phyloP scores from a whole-genome alignment of 2,113 vertebrate genomes.

The Myiopsitta monachus region DNA sequence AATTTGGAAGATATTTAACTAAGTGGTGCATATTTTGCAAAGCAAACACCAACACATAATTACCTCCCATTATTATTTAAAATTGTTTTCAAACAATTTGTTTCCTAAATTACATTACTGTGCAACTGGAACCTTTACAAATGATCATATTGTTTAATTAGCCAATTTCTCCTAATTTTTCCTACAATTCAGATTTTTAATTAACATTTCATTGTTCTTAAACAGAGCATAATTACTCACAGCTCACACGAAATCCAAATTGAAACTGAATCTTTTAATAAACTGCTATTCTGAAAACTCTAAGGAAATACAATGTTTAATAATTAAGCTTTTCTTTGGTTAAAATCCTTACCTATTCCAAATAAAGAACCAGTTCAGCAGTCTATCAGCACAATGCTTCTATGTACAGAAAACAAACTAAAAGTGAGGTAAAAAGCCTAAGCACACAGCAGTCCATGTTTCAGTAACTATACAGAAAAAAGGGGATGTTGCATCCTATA shows the following conservation, averaged over 20 bases:
- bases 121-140: slow-evolving; percentile 58
- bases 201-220: slow-evolving; percentile 70
- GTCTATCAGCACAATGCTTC: not conserved
- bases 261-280: slow-evolving; percentile 56
- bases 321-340: slow-evolving; percentile 44
- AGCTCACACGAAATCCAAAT: slow-evolving; percentile 42
- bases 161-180: slow-evolving; percentile 44
- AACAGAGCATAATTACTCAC: slow-evolving; percentile 21
- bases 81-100: slow-evolving; percentile 47
- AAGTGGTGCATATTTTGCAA: not conserved
- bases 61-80: slow-evolving; percentile 55
- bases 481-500: rapidly evolving
- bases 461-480: not conserved
- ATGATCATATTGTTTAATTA: slow-evolving; percentile 65
- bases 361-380: slow-evolving; percentile 25
- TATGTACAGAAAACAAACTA: not conserved
- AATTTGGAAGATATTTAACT: not conserved
- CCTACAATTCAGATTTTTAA: slow-evolving; percentile 54
- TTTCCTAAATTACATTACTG: slow-evolving; percentile 61
- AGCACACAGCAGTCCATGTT: not conserved
- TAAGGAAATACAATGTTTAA: slow-evolving; percentile 46
- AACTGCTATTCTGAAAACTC: slow-evolving; percentile 4
- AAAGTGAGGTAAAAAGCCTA: not conserved
- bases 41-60: slow-evolving; percentile 52
- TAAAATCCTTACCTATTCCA: slow-evolving; percentile 50